Percentiles rank a stretch among this genome's conserved stretches.
Conservation (phyloP, 2,888 invertebrate genomes). For the Lithophane socia region DNA sequence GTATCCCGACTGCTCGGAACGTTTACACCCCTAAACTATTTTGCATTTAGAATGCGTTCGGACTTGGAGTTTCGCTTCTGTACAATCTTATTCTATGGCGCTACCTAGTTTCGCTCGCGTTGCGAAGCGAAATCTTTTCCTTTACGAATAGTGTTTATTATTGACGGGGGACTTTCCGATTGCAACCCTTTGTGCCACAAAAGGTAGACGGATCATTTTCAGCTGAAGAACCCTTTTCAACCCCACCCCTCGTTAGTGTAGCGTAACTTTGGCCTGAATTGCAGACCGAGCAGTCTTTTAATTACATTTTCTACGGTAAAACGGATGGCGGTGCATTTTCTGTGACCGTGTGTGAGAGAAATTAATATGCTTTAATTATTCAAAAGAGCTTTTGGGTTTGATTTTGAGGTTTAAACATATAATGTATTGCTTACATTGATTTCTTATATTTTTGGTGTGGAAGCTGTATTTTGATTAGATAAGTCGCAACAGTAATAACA, state of each 20-base stretch:
- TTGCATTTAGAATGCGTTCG: not conserved
- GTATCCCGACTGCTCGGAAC: not conserved
- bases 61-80: not conserved
- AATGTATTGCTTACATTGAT: not conserved
- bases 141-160: conserved; percentile 54
- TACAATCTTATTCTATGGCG: not conserved
- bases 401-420: conserved; percentile 2
- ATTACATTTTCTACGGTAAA: conserved; percentile 52
- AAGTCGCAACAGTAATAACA: too few relatives aligned
- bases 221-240: conserved; percentile 49
- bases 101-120: not conserved
- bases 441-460: not conserved
- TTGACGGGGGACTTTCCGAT: conserved; percentile 55
- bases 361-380: conserved; percentile 55
- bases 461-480: too few relatives aligned
- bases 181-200: conserved; percentile 53
- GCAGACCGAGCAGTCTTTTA: conserved; percentile 42
- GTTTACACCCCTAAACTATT: not conserved
- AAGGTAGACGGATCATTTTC: conserved; percentile 55
- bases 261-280: conserved; percentile 40
- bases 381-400: conserved; percentile 25
- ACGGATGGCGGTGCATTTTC: conserved; percentile 50
- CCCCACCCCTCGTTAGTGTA: conserved; percentile 52
- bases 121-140: conserved; percentile 46
- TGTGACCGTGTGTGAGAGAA: conserved; percentile 35